Conservation (phyloP, 1,140 invertebrate genomes). For the Zaprionus kolodkinae region DNA sequence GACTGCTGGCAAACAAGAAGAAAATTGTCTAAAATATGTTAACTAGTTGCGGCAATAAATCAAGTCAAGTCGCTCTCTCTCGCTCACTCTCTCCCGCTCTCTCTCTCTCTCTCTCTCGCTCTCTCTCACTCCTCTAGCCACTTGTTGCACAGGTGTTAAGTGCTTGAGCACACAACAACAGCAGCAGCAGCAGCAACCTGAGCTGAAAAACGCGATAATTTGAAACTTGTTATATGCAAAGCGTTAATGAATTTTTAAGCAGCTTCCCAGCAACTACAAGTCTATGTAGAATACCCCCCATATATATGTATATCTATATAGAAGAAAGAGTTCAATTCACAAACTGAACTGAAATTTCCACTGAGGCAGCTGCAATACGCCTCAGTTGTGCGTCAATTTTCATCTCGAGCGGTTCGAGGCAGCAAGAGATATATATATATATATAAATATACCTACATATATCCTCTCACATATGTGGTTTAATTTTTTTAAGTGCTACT, state of each 20-base stretch:
- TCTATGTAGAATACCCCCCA: slow-evolving; percentile 34
- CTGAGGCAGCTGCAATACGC: slow-evolving; percentile 44
- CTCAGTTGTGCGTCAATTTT: slow-evolving; percentile 72
- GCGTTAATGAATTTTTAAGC: slow-evolving; percentile 81
- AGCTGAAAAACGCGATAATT: slow-evolving; percentile 60
- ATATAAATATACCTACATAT: no score
- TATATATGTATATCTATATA: slow-evolving; percentile 23
- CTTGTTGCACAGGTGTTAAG: slow-evolving; percentile 55
- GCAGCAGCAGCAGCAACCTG: slow-evolving; percentile 17
- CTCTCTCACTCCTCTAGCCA: neutral
- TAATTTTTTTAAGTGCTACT: slow-evolving; percentile 13
- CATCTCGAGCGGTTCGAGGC: slow-evolving; percentile 68
- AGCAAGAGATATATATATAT: no score
- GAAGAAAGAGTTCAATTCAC: slow-evolving; percentile 51
- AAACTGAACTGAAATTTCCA: slow-evolving; percentile 56
- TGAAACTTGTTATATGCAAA: slow-evolving; percentile 73
- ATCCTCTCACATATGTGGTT: neutral
- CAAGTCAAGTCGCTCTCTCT: slow-evolving; percentile 28
- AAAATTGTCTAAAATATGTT: slow-evolving; percentile 56
- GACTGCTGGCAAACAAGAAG: neutral
- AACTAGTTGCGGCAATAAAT: slow-evolving; percentile 57
- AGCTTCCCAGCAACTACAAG: slow-evolving; percentile 24
- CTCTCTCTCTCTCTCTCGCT: neutral
- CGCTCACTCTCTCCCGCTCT: slow-evolving; percentile 22
- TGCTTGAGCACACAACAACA: slow-evolving; percentile 61